These are phyloP conservation scores for Baryphthengus martii DNA, from an alignment of 2,113 vertebrate genomes.

Conservation along the genomic window DNA sequence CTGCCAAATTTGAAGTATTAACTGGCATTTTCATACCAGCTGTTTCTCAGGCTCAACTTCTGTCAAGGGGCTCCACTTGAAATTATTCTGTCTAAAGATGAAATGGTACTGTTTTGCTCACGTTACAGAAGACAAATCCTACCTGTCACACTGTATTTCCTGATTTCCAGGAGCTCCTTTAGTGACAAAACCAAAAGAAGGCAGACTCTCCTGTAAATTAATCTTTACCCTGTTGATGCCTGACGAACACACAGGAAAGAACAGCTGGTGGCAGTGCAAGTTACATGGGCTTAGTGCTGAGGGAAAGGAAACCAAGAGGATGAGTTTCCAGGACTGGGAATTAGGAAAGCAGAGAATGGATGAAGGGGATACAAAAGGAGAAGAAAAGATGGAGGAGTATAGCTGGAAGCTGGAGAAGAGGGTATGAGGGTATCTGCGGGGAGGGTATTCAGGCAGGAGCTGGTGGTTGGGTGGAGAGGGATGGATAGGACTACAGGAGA, in stretches of 20 bases:
- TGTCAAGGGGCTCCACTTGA: not conserved
- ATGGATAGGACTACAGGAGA: not conserved
- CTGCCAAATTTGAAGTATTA: not conserved
- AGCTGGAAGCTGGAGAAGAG: not conserved
- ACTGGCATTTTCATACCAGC: not conserved
- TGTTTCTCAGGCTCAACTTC: not conserved
- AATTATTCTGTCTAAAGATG: not conserved
- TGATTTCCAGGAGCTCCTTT: not conserved
- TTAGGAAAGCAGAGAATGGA: not conserved
- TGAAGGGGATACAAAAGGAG: not conserved
- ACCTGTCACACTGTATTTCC: not conserved
- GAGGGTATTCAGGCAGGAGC: not conserved
- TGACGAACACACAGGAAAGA: not conserved
- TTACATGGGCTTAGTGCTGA: not conserved
- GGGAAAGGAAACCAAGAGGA: not conserved
- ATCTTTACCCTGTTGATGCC: not conserved
- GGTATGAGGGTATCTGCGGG: not conserved
- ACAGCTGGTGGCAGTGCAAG: not conserved
- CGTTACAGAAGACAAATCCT: not conserved
- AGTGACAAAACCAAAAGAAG: not conserved
- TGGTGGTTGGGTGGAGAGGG: not conserved
- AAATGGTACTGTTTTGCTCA: not conserved
- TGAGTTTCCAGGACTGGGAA: not conserved
- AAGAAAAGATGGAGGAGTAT: not conserved
- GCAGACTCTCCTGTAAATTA: not conserved